These are phyloP conservation scores for Corapipo altera DNA, from an alignment of 2,113 vertebrate genomes.

Conservation along the genomic window DNA sequence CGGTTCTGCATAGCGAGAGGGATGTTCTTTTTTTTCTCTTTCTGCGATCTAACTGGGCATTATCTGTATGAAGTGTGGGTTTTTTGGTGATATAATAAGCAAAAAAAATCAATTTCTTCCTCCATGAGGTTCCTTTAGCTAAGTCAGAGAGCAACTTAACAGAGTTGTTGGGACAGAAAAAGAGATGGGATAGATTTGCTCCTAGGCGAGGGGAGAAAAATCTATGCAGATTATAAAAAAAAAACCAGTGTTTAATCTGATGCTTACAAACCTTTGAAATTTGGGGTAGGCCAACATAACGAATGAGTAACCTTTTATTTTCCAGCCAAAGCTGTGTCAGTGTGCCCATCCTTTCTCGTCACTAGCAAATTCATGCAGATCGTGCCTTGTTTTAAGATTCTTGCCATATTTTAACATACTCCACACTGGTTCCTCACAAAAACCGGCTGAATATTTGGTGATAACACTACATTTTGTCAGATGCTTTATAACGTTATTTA, in stretches of 20 bases:
- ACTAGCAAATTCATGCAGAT: background rate
- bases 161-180: slow-evolving; percentile 78
- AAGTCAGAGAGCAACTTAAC: slow-evolving; percentile 80
- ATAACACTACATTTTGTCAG: background rate
- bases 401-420: background rate
- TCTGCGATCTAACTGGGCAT: background rate
- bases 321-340: background rate
- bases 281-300: slow-evolving; percentile 73
- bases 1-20: background rate
- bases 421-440: background rate
- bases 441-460: background rate
- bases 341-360: background rate
- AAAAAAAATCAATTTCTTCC: background rate
- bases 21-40: background rate
- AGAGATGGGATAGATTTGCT: slow-evolving; percentile 76
- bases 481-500: slow-evolving; percentile 5
- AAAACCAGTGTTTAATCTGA: slow-evolving; percentile 73
- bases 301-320: background rate
- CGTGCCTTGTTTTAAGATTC: background rate
- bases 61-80: background rate
- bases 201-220: slow-evolving; percentile 66
- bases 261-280: slow-evolving; percentile 77
- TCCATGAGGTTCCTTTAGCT: slow-evolving; percentile 74
- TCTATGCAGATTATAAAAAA: slow-evolving; percentile 72
- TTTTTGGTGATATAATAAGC: background rate